Percentiles rank a stretch among this genome's conserved stretches.
Evolutionary conservation across 2,888 invertebrate species (phyloP).

Genomic region (Cremastobaeus sp.): DNA sequence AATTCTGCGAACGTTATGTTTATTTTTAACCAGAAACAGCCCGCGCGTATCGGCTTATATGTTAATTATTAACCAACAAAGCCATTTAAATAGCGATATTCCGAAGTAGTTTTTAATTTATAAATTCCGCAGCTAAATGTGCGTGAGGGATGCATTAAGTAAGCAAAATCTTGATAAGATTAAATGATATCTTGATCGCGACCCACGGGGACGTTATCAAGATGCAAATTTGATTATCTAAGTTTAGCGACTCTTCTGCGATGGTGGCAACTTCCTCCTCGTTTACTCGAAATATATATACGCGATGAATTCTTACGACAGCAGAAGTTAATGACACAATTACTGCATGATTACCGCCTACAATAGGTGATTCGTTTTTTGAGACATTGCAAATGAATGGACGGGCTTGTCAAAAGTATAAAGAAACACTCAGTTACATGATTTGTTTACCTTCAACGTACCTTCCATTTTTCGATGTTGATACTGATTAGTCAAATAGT

Average conservation of each 20-base stretch:
- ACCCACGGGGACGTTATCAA: slow-evolving; percentile 36
- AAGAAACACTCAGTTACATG: no score
- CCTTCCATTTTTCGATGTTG: no score
- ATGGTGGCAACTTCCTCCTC: slow-evolving; percentile 58
- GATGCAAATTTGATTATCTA: slow-evolving; percentile 69
- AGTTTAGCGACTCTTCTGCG: slow-evolving; percentile 64
- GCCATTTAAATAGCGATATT: no score
- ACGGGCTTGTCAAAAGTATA: no score
- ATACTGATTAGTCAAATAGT: no score
- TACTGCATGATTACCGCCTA: slow-evolving; percentile 46
- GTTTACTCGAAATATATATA: slow-evolving; percentile 37
- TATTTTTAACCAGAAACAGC: no score
- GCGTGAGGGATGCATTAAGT: slow-evolving; percentile 15
- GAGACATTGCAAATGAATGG: slow-evolving; percentile 25
- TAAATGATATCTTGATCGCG: slow-evolving; percentile 41
- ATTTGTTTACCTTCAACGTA: no score
- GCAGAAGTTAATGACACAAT: slow-evolving; percentile 40
- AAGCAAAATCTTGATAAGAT: slow-evolving; percentile 17
- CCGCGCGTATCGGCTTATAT: no score
- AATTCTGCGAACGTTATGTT: neutral
- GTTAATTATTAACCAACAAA: no score
- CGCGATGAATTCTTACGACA: slow-evolving; percentile 52
- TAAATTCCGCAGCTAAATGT: neutral
- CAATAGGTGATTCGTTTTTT: slow-evolving; percentile 46
- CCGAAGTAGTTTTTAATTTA: no score